A percentile compares a stretch with the other conserved stretches of the same genome.
Conservation (phyloP, 2,888 invertebrate species). For the Diploptera punctata region DNA sequence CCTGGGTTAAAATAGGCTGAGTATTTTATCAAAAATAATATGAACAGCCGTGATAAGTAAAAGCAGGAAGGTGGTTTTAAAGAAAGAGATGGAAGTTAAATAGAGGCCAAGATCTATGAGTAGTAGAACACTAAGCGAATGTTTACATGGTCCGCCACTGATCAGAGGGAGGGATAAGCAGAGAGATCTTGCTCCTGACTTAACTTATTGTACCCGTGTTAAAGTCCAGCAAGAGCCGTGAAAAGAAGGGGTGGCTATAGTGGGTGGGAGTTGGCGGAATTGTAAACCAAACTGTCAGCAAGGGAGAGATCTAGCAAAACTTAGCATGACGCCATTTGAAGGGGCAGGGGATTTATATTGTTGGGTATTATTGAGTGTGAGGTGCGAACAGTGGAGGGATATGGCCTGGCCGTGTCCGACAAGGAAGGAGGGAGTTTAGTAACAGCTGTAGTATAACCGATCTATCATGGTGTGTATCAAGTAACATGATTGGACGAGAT, state of each 20-base stretch:
- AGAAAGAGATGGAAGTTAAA: too few relatives aligned
- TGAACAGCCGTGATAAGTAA: too few relatives aligned
- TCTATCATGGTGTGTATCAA: conserved; percentile 45
- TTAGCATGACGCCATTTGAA: conserved; percentile 30
- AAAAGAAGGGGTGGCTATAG: background rate
- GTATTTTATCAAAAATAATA: too few relatives aligned
- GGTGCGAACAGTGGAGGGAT: background rate
- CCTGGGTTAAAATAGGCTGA: too few relatives aligned
- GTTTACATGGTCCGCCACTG: too few relatives aligned
- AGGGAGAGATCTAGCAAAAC: conserved; percentile 19
- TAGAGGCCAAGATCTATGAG: too few relatives aligned
- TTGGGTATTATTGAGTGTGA: conserved; percentile 39
- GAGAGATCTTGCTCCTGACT: conserved; percentile 8
- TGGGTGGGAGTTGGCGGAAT: conserved; percentile 17
- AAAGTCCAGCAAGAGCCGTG: conserved; percentile 19
- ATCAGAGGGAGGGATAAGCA: background rate
- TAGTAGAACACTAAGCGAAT: too few relatives aligned
- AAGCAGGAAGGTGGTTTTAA: too few relatives aligned
- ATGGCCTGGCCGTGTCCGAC: conserved; percentile 33
- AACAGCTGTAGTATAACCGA: conserved; percentile 46
- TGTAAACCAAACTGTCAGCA: conserved; percentile 36
- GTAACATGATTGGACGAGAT: conserved; percentile 45
- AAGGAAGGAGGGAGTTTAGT: conserved; percentile 39
- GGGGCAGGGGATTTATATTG: conserved; percentile 51
- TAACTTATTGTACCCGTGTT: conserved; percentile 13